Percentiles rank a stretch among this genome's conserved stretches.
phyloP scores from a whole-genome alignment of 2,113 vertebrate genomes.

The Takifugu flavidus region DNA sequence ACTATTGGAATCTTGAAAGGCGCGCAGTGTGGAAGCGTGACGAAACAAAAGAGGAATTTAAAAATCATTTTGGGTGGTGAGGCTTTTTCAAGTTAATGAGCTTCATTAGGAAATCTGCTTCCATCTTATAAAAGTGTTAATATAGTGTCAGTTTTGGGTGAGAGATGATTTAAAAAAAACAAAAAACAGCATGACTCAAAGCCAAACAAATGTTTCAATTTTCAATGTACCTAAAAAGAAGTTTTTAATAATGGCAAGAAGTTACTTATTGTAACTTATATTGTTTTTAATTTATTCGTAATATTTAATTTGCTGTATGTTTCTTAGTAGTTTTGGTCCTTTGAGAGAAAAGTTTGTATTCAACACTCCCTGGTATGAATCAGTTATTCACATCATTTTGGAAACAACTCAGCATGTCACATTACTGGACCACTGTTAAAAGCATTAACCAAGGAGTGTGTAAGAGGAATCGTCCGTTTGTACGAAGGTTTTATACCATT shows the following conservation, averaged over 20 bases:
- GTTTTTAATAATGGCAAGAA: conserved; percentile 1
- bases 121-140: conserved; percentile 13
- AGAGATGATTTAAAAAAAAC: background rate
- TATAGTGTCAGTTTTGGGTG: conserved; percentile 12
- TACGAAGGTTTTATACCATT: conserved; percentile 33
- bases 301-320: conserved; percentile 23
- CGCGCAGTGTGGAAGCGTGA: background rate
- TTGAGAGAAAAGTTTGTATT: conserved; percentile 19
- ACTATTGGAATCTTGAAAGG: conserved; percentile 9
- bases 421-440: conserved; percentile 1
- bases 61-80: background rate
- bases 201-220: conserved; percentile 41
- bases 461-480: conserved; percentile 17
- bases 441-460: conserved; percentile 20
- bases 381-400: too few species aligned
- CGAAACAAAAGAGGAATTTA: conserved; percentile 2
- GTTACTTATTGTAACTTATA: conserved; percentile 30
- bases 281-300: conserved; percentile 58
- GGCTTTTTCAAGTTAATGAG: conserved; percentile 2
- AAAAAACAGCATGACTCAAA: conserved; percentile 11
- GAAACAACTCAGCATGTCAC: too few species aligned
- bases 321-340: conserved; percentile 33
- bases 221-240: conserved; percentile 41
- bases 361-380: conserved; percentile 22
- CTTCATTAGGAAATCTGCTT: conserved; percentile 6